A percentile compares a stretch with the other conserved stretches of the same genome.
phyloP scores from a whole-genome alignment of 2,888 invertebrate species.

The Sinotaia quadrata region DNA sequence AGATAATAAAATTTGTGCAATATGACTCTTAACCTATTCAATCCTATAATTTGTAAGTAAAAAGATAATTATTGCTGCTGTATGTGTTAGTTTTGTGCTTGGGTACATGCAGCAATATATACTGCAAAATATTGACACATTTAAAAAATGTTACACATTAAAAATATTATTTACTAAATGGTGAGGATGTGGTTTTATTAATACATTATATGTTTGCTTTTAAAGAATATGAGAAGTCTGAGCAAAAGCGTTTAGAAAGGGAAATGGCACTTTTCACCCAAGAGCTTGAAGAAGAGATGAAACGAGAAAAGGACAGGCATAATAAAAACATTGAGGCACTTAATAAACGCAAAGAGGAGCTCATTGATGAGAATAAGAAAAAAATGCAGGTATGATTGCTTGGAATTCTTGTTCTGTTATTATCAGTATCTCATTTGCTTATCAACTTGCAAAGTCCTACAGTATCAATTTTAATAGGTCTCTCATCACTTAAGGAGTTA shows the following conservation, averaged over 20 bases:
- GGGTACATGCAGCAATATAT: not conserved
- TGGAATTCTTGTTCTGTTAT: too few relatives aligned
- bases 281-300: conserved; percentile 60
- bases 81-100: not conserved
- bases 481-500: too few relatives aligned
- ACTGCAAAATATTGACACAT: not conserved
- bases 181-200: too few relatives aligned
- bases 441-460: too few relatives aligned
- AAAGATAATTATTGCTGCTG: too few relatives aligned
- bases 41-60: too few relatives aligned
- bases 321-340: conserved; percentile 60
- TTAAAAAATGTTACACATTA: not conserved
- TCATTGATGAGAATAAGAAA: conserved; percentile 59
- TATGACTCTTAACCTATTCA: too few relatives aligned
- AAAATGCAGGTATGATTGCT: conserved; percentile 56
- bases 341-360: conserved; percentile 63
- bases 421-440: too few relatives aligned
- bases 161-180: too few relatives aligned
- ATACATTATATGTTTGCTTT: not conserved
- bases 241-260: conserved; percentile 55
- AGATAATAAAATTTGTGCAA: too few relatives aligned
- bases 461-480: too few relatives aligned
- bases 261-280: conserved; percentile 59
- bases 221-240: conserved; percentile 58
- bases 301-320: conserved; percentile 58